Evolutionary conservation across 2,113 vertebrate species (phyloP), one percentile per base, ranked within the genome.

Genomic region (Paraplagusia blochii): DNA sequence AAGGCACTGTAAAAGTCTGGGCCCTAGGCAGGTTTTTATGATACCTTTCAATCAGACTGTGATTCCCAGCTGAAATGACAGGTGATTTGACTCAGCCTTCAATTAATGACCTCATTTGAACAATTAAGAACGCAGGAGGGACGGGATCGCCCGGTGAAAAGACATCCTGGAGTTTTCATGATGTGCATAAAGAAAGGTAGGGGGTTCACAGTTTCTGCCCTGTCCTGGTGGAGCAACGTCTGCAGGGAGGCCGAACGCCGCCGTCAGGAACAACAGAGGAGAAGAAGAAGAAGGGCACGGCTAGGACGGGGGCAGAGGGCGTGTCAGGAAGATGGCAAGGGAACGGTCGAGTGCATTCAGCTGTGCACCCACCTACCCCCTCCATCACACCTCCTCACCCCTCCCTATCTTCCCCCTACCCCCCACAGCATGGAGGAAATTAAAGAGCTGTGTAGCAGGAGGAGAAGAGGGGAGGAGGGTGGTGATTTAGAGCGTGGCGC

Each of bases 41-140:
- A 89, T 88, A 88, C 88, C 87, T 89, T 90, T 89, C 88, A 90
- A 87, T 91, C 87, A 86, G 77, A 22, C 11, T 46, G 50, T 61
- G 63, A 86, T 81, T 89, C 85, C 87, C 88, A 76, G 77, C 64
- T 85, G 82, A 87, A 86, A 82, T 87, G 85, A 86, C 86, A 89
- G 86, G 85, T 90, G 85, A 88, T 89, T 89, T 81, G 80, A 85
- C 79, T 85, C 70, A 81, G 70, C 57, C 86, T 88, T 65, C 80
- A 88, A 88, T 90, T 90, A 90, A 87, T 89, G 85, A 88, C 81
- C 86, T 84, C 67, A 81, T 90, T 90, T 88, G 73, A 90, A 90
- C 88, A 91, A 91, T 90, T 89, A 91, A 85, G 84, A 82, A 77
- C 44, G 57, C 81, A 77, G 80, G 75, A 82, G 76, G 74, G 83